These are phyloP conservation scores for Alosa alosa DNA, from an alignment of 2,113 vertebrate species.

Conservation along the genomic window DNA sequence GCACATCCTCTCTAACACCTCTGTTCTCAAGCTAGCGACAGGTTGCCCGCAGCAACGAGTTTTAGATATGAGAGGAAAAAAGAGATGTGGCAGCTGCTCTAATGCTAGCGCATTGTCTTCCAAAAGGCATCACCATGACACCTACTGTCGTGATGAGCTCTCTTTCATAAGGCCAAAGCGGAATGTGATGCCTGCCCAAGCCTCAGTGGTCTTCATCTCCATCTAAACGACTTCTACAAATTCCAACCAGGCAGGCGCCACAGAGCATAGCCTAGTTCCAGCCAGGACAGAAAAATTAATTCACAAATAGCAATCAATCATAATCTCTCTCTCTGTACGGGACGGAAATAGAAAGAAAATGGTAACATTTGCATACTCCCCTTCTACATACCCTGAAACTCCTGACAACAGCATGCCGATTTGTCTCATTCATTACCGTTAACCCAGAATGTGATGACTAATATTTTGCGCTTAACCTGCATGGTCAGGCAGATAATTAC, in stretches of 20 bases:
- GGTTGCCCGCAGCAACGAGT: neutral
- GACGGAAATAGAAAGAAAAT: neutral
- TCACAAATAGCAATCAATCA: neutral
- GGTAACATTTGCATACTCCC: neutral
- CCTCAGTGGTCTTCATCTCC: neutral
- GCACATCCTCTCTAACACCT: neutral
- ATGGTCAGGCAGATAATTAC: conserved; percentile 26
- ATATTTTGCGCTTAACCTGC: conserved; percentile 28
- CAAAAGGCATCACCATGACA: neutral
- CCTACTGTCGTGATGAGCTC: conserved; percentile 5
- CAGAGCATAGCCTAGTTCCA: neutral
- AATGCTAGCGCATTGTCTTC: neutral
- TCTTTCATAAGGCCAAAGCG: neutral
- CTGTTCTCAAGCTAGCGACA: neutral
- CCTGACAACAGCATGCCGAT: neutral
- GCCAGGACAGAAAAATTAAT: neutral
- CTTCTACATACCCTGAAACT: neutral
- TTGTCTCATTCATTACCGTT: conserved; percentile 12
- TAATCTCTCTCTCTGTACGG: neutral
- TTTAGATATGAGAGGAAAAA: neutral
- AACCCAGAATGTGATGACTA: conserved; percentile 18
- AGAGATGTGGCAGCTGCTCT: neutral
- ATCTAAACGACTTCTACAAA: neutral
- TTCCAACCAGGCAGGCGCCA: neutral
- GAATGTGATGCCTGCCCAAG: neutral